Percentiles rank a stretch among this genome's conserved stretches.
phyloP scores from a whole-genome alignment of 1,140 invertebrate genomes.

The Orius insidiosus region DNA sequence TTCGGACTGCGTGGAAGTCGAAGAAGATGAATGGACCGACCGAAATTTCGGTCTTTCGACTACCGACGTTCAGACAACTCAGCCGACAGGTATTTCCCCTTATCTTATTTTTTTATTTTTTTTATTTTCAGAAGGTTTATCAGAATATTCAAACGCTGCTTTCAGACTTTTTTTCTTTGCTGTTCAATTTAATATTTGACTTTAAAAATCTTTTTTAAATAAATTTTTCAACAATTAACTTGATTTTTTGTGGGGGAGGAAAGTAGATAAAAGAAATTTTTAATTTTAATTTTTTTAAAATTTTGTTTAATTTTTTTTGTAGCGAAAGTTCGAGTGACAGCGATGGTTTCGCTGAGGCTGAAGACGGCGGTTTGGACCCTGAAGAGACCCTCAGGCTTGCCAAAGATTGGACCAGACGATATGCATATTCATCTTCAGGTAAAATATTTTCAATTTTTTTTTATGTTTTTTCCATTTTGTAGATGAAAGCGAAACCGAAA shows the following conservation, averaged over 20 bases:
- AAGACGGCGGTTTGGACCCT: conserved; percentile 35
- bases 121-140: no score
- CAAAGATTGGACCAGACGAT: conserved; percentile 39
- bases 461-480: conserved; percentile 14
- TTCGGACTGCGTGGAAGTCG: conserved; percentile 28
- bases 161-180: neutral
- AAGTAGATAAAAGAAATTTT: conserved; percentile 7
- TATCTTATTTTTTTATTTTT: neutral
- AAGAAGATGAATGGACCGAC: conserved; percentile 87
- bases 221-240: neutral
- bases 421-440: conserved; percentile 20
- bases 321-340: conserved; percentile 26
- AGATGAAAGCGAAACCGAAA: conserved; percentile 51
- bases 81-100: conserved; percentile 38
- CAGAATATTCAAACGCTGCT: neutral
- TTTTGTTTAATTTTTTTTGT: conserved; percentile 32
- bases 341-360: conserved; percentile 39
- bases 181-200: neutral
- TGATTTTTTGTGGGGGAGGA: neutral
- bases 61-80: conserved; percentile 55
- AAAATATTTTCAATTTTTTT: no score
- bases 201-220: neutral
- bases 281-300: conserved; percentile 1
- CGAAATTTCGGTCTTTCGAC: conserved; percentile 67
- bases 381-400: conserved; percentile 45